Base-by-base conservation (phyloP, 2,888 invertebrate species). In the Cantharis lateralis region DNA sequence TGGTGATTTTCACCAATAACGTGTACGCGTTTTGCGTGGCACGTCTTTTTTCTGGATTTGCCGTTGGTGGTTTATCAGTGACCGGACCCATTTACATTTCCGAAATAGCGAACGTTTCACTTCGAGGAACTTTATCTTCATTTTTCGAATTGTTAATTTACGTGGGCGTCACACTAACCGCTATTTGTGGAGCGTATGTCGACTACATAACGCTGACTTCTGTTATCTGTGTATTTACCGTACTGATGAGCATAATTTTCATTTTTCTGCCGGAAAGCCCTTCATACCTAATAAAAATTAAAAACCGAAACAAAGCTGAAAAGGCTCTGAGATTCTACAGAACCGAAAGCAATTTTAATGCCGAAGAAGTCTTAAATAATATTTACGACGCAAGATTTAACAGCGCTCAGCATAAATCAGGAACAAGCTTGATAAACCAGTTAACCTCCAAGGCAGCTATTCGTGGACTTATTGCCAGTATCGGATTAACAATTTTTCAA, bases 51-150 rank as follows among this genome's bases (percentile, higher is more conserved):
- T 94, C 93, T 81, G 96, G 96, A 71, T 86, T 93, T 74, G 91
- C 88, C 0, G 84, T 91, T 83, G 94, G 94, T 68, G 93, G 93
- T 0, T 91, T 92, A 24, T 94, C 95, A 84, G 94, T 96, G 1
- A 91, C 94, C 5, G 93, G 93, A 0, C 95, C 96, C 0, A 93
- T 95, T 89, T 96, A 96, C 86, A 93, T 96, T 26, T 93, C 93
- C 0, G 96, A 97, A 88, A 94, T 95, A 28, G 93, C 95, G 0
- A 95, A 95, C 84, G 92, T 93, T 0, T 92, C 93, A 32, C 91
- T 94, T 82, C 90, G 96, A 74, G 96, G 96, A 0, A 91, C 93
- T 0, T 88, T 96, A n/a, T 95, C 96, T 0, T 93, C 95, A 0
- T 91, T 93, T 86, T 95, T 96, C 87, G 96, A 96, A 83, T 87